Percentiles rank a stretch among this genome's conserved stretches.
These are phyloP conservation scores for Parnassius mnemosyne DNA, from an alignment of 2,888 invertebrate genomes.

Conservation along the genomic window DNA sequence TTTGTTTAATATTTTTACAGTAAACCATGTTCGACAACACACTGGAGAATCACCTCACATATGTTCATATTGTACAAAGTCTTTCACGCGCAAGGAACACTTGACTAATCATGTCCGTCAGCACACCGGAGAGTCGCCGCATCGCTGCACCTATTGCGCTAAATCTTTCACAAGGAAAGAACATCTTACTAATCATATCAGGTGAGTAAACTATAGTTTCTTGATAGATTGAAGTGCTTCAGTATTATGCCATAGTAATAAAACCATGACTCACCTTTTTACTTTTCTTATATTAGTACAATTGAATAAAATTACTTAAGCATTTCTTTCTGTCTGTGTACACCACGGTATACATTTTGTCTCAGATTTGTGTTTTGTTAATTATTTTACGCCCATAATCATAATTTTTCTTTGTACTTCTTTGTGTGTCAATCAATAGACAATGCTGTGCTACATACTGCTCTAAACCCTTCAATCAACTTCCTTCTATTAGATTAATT, in stretches of 20 bases:
- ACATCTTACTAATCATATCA: slow-evolving; percentile 91
- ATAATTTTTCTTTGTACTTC: no score
- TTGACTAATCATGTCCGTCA: slow-evolving; percentile 92
- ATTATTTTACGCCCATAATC: no score
- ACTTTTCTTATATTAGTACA: no score
- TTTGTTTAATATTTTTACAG: slow-evolving; percentile 43
- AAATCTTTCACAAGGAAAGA: slow-evolving; percentile 93
- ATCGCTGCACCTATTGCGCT: slow-evolving; percentile 91
- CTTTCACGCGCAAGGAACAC: slow-evolving; percentile 90
- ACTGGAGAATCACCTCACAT: slow-evolving; percentile 90
- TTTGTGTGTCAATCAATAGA: slow-evolving; percentile 13
- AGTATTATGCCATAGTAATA: not conserved
- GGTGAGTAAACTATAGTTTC: slow-evolving; percentile 49
- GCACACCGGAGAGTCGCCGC: slow-evolving; percentile 93
- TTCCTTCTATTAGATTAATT: slow-evolving; percentile 37
- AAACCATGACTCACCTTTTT: not conserved
- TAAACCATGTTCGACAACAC: slow-evolving; percentile 86
- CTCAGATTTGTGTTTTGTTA: no score
- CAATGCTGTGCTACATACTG: slow-evolving; percentile 70
- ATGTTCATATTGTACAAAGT: slow-evolving; percentile 88
- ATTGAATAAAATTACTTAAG: no score
- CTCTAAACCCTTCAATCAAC: slow-evolving; percentile 29
- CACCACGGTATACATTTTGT: no score
- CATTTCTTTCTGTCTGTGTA: no score
- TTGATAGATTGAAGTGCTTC: not conserved